Evolutionary conservation across 2,113 vertebrate species (phyloP), one percentile per base, ranked within the genome.

Genomic region (Scolopax mira): DNA sequence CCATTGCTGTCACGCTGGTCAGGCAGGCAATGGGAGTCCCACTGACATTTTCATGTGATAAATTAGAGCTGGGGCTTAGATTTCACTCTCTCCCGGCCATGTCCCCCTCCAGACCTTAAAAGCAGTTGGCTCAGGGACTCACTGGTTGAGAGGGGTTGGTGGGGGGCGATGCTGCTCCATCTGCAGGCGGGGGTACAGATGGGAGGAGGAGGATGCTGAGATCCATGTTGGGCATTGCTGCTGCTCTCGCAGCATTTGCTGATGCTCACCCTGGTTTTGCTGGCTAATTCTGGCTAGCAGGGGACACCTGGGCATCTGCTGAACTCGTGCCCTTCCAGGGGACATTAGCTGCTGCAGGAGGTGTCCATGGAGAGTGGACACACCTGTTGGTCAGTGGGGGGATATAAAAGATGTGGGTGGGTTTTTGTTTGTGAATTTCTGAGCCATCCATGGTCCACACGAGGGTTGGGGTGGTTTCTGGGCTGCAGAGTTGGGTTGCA

Each of bases 1-100:
- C 92, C 19, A 11, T 61, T 30, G 96, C 89, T 95, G 89, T 90
- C 91, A 80, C 11, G 41, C 92, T 46, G 55, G 90, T 25, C 95
- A 88, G 93, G 88, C 94, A 48, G 92, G 90, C 39, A 11, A 73
- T 42, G 66, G 3, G 54, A 41, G 37, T 74, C 93, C 93, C 5
- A 9, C 92, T 94, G 96, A 90, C 95, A 79, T 79, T 96, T 97
- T 93, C 80, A 93, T 87, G 27, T 51, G 85, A 96, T 74, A 89
- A 94, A 94, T 96, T 77, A 97, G 58, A 85, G 74, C 89, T 57
- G 62, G n/a, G 73, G 82, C 64, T 65, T 35, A 44, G 11, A 37
- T 87, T 93, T 82, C 51, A 13, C 55, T 87, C 55, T 37, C 57
- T 94, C 25, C 77, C 78, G 66, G 88, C 52, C 48, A 7, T 9